Evolutionary conservation across 2,113 vertebrate genomes (phyloP).

Genomic region (Phylloscopus trochiloides): DNA sequence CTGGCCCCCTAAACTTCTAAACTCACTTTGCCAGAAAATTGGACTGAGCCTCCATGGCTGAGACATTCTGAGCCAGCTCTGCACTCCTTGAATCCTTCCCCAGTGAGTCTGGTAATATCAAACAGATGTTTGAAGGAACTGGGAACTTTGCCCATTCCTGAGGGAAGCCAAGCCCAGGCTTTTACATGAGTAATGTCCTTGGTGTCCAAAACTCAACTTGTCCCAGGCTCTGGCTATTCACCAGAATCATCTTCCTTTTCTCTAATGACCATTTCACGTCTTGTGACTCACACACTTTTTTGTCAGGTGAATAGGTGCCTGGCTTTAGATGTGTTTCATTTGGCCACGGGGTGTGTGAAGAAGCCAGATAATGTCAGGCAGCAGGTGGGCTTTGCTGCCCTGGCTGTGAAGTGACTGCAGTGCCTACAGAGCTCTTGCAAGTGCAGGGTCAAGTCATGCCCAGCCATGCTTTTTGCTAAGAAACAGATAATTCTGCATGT

Average conservation of each 20-base stretch:
- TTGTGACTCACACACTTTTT: neutral
- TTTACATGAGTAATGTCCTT: conserved; percentile 47
- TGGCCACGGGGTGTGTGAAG: accelerated
- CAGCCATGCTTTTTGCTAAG: neutral
- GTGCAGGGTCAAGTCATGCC: neutral
- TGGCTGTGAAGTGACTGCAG: neutral
- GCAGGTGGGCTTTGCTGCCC: neutral
- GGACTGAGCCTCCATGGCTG: neutral
- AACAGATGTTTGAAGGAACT: conserved; percentile 54
- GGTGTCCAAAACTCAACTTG: conserved; percentile 32
- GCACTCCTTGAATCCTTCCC: conserved; percentile 24
- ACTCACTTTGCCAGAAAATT: neutral
- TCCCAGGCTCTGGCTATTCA: conserved; percentile 4
- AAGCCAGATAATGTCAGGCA: neutral
- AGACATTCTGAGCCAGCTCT: neutral
- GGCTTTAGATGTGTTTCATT: neutral
- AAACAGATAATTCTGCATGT: neutral
- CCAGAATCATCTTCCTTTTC: conserved; percentile 4
- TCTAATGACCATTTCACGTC: neutral
- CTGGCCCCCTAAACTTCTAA: neutral
- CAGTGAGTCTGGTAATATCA: conserved; percentile 28
- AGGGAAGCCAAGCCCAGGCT: neutral
- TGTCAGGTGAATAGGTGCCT: neutral
- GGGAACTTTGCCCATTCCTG: conserved; percentile 46
- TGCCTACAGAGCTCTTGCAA: neutral